Evolutionary conservation across 2,888 invertebrate genomes (phyloP).

Genomic region (Sinentomon sp.): DNA sequence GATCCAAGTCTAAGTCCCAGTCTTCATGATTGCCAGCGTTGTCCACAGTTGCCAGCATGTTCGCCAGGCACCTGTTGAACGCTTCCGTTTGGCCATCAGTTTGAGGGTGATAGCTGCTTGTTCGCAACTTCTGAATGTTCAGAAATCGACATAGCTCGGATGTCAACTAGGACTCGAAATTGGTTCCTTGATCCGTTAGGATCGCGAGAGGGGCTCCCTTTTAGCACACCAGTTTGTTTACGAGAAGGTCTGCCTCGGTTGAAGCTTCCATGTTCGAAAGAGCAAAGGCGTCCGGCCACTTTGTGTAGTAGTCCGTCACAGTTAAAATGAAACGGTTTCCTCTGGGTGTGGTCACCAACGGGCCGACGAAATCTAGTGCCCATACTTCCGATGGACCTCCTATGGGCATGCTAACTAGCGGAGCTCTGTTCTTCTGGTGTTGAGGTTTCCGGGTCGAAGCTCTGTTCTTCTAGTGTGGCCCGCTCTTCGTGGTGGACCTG

Average conservation of each 20-base stretch:
- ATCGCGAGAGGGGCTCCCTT: slow-evolving; percentile 11
- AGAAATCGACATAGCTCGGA: slow-evolving; percentile 5
- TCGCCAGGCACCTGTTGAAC: slow-evolving; percentile 9
- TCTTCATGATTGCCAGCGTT: slow-evolving; percentile 1
- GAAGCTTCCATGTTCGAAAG: slow-evolving; percentile 9
- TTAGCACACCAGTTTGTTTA: slow-evolving; percentile 11
- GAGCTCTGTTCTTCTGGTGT: too few species aligned
- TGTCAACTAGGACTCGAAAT: slow-evolving; percentile 9
- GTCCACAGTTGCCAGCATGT: slow-evolving; percentile 8
- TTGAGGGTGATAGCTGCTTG: slow-evolving; percentile 13
- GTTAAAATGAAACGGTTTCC: slow-evolving; percentile 10
- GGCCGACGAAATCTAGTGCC: slow-evolving; percentile 9
- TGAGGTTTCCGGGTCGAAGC: too few species aligned
- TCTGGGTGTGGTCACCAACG: slow-evolving; percentile 2
- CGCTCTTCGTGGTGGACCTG: too few species aligned
- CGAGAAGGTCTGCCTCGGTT: slow-evolving; percentile 6
- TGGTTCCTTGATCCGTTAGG: slow-evolving; percentile 11
- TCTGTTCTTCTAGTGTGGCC: too few species aligned
- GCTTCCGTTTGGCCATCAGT: slow-evolving; percentile 12
- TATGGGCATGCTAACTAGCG: too few species aligned
- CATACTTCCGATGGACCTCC: slow-evolving; percentile 8
- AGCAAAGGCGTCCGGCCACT: slow-evolving; percentile 12
- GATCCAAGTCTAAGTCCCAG: slow-evolving; percentile 10
- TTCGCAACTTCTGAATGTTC: slow-evolving; percentile 10
- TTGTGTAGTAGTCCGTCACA: slow-evolving; percentile 11